These are phyloP conservation scores for Panzeria rudis DNA, from an alignment of 2,888 invertebrate species.

Conservation along the genomic window DNA sequence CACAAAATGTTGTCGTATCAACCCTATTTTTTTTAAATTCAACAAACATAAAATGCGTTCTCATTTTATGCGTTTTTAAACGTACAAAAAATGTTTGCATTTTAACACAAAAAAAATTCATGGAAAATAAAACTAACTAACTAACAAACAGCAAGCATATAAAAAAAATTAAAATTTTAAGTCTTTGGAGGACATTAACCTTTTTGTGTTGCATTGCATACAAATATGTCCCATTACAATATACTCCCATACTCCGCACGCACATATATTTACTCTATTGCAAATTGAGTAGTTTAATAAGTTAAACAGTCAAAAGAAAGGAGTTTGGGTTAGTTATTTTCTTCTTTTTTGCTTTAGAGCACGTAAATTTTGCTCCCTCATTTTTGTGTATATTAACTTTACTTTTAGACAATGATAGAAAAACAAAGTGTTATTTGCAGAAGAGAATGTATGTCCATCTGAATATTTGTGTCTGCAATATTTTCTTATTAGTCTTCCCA, in stretches of 20 bases:
- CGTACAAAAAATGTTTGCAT: conserved; percentile 67
- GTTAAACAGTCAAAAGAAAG: conserved; percentile 21
- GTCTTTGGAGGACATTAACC: conserved; percentile 82
- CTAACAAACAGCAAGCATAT: conserved; percentile 34
- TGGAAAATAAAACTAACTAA: conserved; percentile 36
- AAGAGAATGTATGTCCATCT: too few relatives aligned
- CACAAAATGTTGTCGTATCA: conserved; percentile 57
- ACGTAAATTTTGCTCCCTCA: conserved; percentile 13
- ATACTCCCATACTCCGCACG: conserved; percentile 42
- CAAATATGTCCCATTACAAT: conserved; percentile 52
- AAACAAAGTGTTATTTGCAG: neutral
- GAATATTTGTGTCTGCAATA: too few relatives aligned
- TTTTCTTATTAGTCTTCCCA: neutral
- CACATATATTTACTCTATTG: neutral
- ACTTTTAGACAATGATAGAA: neutral
- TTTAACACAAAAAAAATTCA: conserved; percentile 45
- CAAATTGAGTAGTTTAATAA: conserved; percentile 47
- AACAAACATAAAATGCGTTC: conserved; percentile 72
- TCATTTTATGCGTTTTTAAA: conserved; percentile 72
- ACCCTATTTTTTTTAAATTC: conserved; percentile 60
- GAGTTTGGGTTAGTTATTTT: conserved; percentile 1
- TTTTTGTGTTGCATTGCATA: conserved; percentile 76
- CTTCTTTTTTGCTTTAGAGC: conserved; percentile 14
- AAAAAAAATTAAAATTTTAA: conserved; percentile 78
- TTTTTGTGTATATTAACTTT: neutral